phyloP scores from a whole-genome alignment of 2,113 vertebrate species.

The Paralichthys olivaceus region DNA sequence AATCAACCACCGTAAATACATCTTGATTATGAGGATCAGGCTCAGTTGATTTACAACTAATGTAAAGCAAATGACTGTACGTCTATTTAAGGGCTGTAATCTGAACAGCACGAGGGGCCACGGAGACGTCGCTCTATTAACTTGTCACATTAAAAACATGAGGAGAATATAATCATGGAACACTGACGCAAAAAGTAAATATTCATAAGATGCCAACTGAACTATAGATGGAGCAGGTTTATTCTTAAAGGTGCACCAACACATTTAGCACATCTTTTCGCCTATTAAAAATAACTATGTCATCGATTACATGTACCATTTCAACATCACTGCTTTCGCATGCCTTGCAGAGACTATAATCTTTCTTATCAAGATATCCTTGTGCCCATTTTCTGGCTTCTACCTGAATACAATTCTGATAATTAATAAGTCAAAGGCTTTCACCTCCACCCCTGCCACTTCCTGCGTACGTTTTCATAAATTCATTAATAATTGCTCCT shows the following conservation, averaged over 20 bases:
- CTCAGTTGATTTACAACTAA: slow-evolving; percentile 47
- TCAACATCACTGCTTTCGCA: slow-evolving; percentile 17
- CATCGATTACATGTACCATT: neutral
- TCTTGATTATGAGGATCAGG: slow-evolving; percentile 39
- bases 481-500: slow-evolving; percentile 45
- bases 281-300: neutral
- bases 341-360: neutral
- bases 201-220: slow-evolving; percentile 31
- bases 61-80: slow-evolving; percentile 1
- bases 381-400: slow-evolving; percentile 22
- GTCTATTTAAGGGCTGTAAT: slow-evolving; percentile 37
- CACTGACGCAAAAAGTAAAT: slow-evolving; percentile 27
- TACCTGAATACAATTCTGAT: slow-evolving; percentile 36
- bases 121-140: slow-evolving; percentile 41
- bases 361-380: slow-evolving; percentile 40
- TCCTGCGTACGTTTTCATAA: slow-evolving; percentile 42
- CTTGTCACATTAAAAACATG: slow-evolving; percentile 43
- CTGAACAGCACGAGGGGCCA: slow-evolving; percentile 18
- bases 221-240: slow-evolving; percentile 19
- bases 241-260: slow-evolving; percentile 1
- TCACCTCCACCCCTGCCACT: slow-evolving; percentile 38
- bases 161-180: slow-evolving; percentile 38
- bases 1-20: slow-evolving; percentile 59
- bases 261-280: neutral
- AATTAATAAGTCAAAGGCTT: slow-evolving; percentile 55